A percentile compares a stretch with the other conserved stretches of the same genome.
phyloP scores from a whole-genome alignment of 2,113 vertebrate genomes.

The Columba livia region DNA sequence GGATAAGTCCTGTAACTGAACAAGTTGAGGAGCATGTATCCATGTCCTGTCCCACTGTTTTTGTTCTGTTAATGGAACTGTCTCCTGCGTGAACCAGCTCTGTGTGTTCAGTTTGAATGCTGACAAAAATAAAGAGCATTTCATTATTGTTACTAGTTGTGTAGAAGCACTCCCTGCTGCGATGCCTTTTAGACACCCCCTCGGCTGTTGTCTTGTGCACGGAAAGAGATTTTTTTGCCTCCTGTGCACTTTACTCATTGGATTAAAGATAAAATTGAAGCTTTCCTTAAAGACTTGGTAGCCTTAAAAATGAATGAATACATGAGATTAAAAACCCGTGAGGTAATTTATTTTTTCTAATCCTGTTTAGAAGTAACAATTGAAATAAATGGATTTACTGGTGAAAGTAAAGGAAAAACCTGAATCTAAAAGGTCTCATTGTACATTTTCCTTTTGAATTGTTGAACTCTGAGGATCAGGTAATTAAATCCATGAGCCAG shows the following conservation, averaged over 20 bases:
- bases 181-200: neutral
- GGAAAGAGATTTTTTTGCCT: conserved; percentile 6
- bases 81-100: neutral
- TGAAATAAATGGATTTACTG: conserved; percentile 26
- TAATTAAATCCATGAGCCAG: neutral
- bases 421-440: neutral
- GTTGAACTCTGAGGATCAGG: neutral
- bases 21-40: neutral
- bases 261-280: conserved; percentile 29
- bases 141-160: neutral
- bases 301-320: neutral
- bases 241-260: conserved; percentile 7
- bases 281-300: neutral
- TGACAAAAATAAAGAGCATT: neutral
- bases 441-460: conserved; percentile 2
- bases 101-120: neutral
- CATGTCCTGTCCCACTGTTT: neutral
- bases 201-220: neutral
- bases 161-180: neutral
- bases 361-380: conserved; percentile 14
- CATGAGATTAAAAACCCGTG: neutral
- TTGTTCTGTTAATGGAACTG: neutral
- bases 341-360: neutral
- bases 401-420: neutral
- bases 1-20: neutral